Conservation (phyloP, 2,113 vertebrate genomes). For the Hippotragus niger region DNA sequence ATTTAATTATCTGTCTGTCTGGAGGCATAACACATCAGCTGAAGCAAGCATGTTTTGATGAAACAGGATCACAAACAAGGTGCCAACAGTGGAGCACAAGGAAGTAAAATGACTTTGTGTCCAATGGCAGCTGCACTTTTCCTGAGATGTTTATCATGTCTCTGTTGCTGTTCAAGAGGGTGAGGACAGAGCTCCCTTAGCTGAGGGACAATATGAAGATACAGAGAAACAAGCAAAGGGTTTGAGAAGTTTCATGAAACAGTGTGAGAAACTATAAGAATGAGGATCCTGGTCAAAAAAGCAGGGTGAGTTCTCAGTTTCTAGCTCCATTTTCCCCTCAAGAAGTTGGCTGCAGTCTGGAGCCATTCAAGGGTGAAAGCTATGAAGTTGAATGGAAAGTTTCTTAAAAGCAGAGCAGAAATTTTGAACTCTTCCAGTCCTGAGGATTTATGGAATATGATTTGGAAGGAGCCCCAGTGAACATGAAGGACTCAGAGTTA, state of each 20-base stretch:
- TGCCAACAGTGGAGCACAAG: neutral
- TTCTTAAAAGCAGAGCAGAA: neutral
- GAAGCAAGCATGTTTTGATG: neutral
- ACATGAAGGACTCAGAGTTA: neutral
- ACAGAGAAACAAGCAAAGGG: neutral
- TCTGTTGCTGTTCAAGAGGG: neutral
- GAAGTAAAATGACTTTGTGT: neutral
- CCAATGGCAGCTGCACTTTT: neutral
- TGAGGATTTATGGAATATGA: too few species aligned
- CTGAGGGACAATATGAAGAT: neutral
- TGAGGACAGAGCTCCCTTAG: neutral
- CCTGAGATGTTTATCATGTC: neutral
- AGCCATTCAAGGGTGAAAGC: neutral
- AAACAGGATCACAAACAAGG: neutral
- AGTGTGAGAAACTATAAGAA: neutral
- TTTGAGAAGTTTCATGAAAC: neutral
- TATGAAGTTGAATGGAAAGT: neutral
- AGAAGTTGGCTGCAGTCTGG: neutral
- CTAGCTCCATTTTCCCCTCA: neutral
- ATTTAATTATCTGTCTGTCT: neutral
- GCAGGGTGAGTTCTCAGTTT: neutral
- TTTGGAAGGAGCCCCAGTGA: neutral
- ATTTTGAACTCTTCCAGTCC: neutral
- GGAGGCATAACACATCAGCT: neutral
- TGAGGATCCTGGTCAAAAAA: neutral